These are phyloP conservation scores for Pangasius krempfi DNA, from an alignment of 2,797 vertebrate genomes.

Conservation along the genomic window DNA sequence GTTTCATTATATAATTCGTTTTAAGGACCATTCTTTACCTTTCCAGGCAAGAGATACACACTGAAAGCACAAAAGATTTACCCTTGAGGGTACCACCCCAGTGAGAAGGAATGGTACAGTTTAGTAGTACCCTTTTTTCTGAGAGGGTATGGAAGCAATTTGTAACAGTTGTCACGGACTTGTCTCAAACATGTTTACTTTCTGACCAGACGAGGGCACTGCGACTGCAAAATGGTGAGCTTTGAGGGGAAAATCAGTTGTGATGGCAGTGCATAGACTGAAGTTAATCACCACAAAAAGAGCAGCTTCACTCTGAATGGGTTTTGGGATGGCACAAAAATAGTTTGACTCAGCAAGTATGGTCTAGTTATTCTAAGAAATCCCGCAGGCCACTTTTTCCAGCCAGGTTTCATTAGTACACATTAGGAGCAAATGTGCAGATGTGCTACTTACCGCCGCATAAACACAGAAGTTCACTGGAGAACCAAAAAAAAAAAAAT, in stretches of 20 bases:
- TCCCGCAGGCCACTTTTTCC: slow-evolving; percentile 34
- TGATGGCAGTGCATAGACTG: slow-evolving; percentile 27
- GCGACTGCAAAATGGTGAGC: slow-evolving; percentile 51
- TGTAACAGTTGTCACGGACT: slow-evolving; percentile 2
- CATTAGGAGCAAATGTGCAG: slow-evolving; percentile 24
- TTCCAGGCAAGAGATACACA: not conserved
- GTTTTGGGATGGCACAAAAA: slow-evolving; percentile 25
- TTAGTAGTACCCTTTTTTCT: not conserved
- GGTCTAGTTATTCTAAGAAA: slow-evolving; percentile 39
- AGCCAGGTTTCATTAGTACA: slow-evolving; percentile 23
- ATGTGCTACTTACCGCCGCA: not conserved
- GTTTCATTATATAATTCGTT: not conserved
- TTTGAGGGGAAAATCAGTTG: not conserved
- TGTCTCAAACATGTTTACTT: slow-evolving; percentile 2
- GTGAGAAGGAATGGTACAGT: not conserved
- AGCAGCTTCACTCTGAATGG: slow-evolving; percentile 2
- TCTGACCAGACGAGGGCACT: slow-evolving; percentile 63
- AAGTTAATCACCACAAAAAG: slow-evolving; percentile 18
- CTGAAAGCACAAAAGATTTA: not conserved
- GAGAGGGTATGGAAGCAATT: not conserved
- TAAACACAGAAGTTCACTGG: not conserved
- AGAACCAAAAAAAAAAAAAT: not conserved
- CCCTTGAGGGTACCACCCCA: not conserved
- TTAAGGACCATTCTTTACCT: not conserved
- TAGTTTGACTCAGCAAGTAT: slow-evolving; percentile 24